Percentiles rank a stretch among this genome's conserved stretches.
Conservation (phyloP, 2,888 invertebrate genomes). For the Polylopha cassiicola region DNA sequence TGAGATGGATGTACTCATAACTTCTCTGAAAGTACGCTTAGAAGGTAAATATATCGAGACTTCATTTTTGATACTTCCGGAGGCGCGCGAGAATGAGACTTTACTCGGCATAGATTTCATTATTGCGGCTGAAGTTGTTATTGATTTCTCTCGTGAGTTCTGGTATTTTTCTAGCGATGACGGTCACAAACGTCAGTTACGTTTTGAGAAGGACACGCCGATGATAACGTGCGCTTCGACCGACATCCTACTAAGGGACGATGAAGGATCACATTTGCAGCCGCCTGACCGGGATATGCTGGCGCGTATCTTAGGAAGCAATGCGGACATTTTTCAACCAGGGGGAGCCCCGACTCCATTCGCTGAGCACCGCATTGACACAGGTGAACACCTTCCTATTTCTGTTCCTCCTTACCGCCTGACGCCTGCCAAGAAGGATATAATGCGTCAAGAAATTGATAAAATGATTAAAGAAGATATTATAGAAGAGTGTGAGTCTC, state of each 20-base stretch:
- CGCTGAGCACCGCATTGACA: constrained; percentile 31
- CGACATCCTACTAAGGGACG: constrained; percentile 13
- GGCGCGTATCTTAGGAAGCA: constrained; percentile 2
- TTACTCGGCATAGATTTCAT: constrained; percentile 16
- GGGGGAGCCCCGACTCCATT: constrained; percentile 22
- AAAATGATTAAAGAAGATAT: constrained; percentile 33
- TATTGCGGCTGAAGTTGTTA: neutral
- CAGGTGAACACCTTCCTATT: constrained; percentile 32
- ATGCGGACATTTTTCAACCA: constrained; percentile 20
- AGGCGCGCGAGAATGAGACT: constrained; percentile 8
- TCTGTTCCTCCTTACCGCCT: constrained; percentile 37
- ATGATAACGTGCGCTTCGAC: neutral
- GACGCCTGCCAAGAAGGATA: constrained; percentile 29
- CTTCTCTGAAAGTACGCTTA: neutral
- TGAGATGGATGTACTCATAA: neutral
- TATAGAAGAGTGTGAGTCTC: constrained; percentile 38
- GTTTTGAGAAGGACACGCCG: neutral
- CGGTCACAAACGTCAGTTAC: neutral
- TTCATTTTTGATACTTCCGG: constrained; percentile 11
- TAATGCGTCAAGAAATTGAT: constrained; percentile 31
- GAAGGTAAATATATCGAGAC: neutral
- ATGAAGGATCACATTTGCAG: constrained; percentile 4
- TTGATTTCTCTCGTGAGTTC: neutral
- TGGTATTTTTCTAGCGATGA: constrained; percentile 3
- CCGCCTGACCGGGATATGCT: constrained; percentile 5